phyloP scores from a whole-genome alignment of 2,888 invertebrate species.

The Thecophora atra region DNA sequence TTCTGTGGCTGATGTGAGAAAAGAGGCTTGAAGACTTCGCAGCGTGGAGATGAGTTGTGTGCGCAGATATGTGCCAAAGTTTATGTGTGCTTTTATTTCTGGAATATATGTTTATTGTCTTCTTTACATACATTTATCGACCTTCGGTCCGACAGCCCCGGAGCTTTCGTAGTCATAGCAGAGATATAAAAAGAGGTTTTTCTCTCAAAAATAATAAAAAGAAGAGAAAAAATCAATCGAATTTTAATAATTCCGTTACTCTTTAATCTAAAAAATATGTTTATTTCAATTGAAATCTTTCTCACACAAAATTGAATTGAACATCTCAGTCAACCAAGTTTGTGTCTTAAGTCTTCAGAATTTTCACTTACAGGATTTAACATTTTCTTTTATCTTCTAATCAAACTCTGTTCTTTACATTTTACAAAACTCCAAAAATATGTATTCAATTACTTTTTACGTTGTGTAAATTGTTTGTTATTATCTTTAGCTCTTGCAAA shows the following conservation, averaged over 20 bases:
- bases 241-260: too few species aligned
- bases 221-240: too few species aligned
- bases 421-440: neutral
- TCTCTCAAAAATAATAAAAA: too few species aligned
- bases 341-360: neutral
- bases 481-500: too few species aligned
- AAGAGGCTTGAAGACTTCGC: neutral
- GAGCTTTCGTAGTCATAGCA: too few species aligned
- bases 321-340: neutral
- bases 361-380: neutral
- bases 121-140: neutral
- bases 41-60: neutral
- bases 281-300: neutral
- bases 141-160: neutral
- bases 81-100: neutral
- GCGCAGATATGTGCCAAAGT: neutral
- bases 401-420: neutral
- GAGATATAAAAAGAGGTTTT: too few species aligned
- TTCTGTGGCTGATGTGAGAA: neutral
- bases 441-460: neutral
- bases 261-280: too few species aligned
- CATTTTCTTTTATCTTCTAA: neutral
- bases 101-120: neutral
- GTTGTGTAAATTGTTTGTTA: too few species aligned
- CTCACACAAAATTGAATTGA: neutral